Conservation (phyloP, 2,888 invertebrate species). For the Chelonus formosanus region DNA sequence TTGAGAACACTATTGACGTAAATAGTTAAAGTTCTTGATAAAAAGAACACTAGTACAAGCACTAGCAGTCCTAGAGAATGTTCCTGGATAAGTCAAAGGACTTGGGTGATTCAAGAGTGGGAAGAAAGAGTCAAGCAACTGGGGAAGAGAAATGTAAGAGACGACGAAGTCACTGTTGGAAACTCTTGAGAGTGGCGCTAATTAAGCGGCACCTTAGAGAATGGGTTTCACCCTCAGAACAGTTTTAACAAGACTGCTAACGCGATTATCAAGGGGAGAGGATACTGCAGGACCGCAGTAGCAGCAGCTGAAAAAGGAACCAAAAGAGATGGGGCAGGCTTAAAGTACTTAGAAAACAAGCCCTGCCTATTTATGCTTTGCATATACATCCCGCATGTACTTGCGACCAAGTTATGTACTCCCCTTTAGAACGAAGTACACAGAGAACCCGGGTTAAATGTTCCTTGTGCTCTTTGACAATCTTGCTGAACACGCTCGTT, state of each 20-base stretch:
- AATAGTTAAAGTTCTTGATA: conserved; percentile 12
- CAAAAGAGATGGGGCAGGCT: conserved; percentile 1
- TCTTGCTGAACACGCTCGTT: conserved; percentile 35
- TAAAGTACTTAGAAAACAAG: conserved; percentile 11
- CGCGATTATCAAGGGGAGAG: conserved; percentile 20
- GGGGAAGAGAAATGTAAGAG: conserved; percentile 30
- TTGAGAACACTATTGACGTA: conserved; percentile 36
- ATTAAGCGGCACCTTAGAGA: conserved; percentile 56
- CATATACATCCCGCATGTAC: conserved; percentile 41
- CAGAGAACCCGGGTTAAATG: conserved; percentile 24
- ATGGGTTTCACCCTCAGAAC: conserved; percentile 38
- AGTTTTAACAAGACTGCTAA: conserved; percentile 19
- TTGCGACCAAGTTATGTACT: conserved; percentile 31
- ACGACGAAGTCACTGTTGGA: conserved; percentile 38
- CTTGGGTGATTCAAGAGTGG: not conserved
- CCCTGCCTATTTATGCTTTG: conserved; percentile 39
- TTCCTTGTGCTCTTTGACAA: conserved; percentile 32
- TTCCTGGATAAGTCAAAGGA: conserved; percentile 29
- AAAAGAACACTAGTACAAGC: conserved; percentile 4
- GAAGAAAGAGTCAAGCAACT: conserved; percentile 22
- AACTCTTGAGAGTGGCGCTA: conserved; percentile 54
- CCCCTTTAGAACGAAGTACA: conserved; percentile 17
- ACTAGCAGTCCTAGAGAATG: conserved; percentile 33
- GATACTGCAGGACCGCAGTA: conserved; percentile 19
- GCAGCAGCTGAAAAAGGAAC: conserved; percentile 20